Percentiles rank a stretch among this genome's conserved stretches.
Evolutionary conservation across 2,797 vertebrate species (phyloP).

Genomic region (Craterocephalus amniculus): DNA sequence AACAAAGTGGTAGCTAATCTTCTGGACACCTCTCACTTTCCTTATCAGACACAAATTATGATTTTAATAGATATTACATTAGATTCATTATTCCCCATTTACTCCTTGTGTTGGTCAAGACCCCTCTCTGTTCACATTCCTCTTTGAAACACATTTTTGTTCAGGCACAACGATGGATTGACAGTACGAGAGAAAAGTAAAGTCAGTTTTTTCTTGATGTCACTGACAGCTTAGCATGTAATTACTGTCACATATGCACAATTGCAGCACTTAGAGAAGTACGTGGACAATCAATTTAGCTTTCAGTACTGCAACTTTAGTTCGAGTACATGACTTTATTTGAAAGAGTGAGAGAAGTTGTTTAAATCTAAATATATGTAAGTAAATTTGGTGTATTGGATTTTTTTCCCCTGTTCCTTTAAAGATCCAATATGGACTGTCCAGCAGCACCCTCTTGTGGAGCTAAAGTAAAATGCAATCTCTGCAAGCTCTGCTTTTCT

Average conservation of each 20-base stretch:
- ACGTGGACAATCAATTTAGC: constrained; percentile 71
- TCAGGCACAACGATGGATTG: constrained; percentile 60
- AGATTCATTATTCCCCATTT: constrained; percentile 69
- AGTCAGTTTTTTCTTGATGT: constrained; percentile 76
- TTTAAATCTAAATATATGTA: constrained; percentile 49
- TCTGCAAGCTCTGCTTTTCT: constrained; percentile 20
- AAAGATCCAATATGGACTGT: constrained; percentile 84
- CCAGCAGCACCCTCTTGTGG: constrained; percentile 99
- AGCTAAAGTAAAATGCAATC: constrained; percentile 64
- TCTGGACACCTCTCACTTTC: constrained; percentile 66
- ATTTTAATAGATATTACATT: constrained; percentile 75
- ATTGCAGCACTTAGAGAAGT: constrained; percentile 70
- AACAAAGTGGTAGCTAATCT: constrained; percentile 59
- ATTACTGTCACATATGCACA: constrained; percentile 76
- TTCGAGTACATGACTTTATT: constrained; percentile 69
- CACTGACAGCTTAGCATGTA: constrained; percentile 74
- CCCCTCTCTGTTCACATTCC: constrained; percentile 61
- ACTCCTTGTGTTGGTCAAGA: constrained; percentile 61
- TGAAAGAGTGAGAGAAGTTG: constrained; percentile 46
- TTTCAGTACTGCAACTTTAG: constrained; percentile 68
- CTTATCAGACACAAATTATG: constrained; percentile 64
- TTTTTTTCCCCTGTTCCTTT: constrained; percentile 18
- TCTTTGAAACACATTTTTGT: constrained; percentile 59
- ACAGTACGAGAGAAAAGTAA: constrained; percentile 63
- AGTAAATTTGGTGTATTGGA: constrained; percentile 44